Evolutionary conservation across 1,140 invertebrate genomes (phyloP).

Genomic region (Leptopilina boulardi): DNA sequence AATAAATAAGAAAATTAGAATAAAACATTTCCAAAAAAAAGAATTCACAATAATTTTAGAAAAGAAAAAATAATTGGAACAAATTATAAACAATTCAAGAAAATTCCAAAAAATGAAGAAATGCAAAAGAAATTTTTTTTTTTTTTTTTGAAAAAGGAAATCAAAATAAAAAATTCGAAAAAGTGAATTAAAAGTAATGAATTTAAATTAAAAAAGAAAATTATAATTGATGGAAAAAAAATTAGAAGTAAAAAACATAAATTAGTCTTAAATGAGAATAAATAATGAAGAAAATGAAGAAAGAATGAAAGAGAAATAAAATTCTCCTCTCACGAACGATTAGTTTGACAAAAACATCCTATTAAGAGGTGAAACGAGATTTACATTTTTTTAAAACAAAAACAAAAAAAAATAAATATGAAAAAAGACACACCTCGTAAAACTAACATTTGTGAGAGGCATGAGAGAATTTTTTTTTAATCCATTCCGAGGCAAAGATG

Average conservation of each 20-base stretch:
- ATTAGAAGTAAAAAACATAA: background rate
- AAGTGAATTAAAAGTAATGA: too few relatives aligned
- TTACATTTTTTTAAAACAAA: slow-evolving; percentile 30
- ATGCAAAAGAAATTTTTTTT: too few relatives aligned
- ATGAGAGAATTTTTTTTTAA: background rate
- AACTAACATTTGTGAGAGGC: slow-evolving; percentile 8
- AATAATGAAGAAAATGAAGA: background rate
- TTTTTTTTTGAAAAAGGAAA: too few relatives aligned
- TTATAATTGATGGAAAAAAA: background rate
- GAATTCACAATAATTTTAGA: too few relatives aligned
- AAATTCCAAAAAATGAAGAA: too few relatives aligned
- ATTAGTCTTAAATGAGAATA: background rate
- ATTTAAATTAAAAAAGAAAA: background rate
- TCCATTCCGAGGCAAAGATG: slow-evolving; percentile 17
- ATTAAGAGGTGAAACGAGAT: too few relatives aligned
- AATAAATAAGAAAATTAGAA: background rate
- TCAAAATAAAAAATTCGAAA: too few relatives aligned
- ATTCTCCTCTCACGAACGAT: slow-evolving; percentile 20
- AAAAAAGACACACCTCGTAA: background rate
- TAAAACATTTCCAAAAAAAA: too few relatives aligned
- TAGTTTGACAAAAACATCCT: too few relatives aligned
- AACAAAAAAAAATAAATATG: too few relatives aligned
- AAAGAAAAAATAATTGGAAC: too few relatives aligned
- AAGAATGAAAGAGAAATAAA: slow-evolving; percentile 32
- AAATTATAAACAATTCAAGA: too few relatives aligned